Base-by-base conservation (phyloP, 2,888 invertebrate genomes). In the Pyrgus malvae region DNA sequence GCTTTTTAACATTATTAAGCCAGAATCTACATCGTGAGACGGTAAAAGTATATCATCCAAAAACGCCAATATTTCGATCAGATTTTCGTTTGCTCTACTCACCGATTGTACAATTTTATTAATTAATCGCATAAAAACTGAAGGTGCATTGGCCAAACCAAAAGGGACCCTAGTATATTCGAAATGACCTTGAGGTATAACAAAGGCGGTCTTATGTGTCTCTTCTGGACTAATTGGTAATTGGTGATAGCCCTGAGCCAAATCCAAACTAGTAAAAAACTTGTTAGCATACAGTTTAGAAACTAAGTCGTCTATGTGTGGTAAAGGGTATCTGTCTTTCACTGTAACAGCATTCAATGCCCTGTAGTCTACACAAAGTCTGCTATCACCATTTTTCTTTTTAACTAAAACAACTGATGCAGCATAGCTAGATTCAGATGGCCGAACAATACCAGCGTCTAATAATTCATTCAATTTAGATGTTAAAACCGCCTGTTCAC, bases 241-340 rank as follows among this genome's bases (percentile, higher is more conserved):
- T 25, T 68, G 64, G 37, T 68, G 63, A 19, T 64, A 68, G n/a
- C 65, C 50, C 35, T 59, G 60, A 2, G 61, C 57, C 14, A 68
- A n/a, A 38, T 67, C 66, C 5, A 67, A 38, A 35, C 50, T 57
- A 0, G 64, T 65, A 14, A 67, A 69, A 48, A 29, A 64, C 0
- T 45, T 50, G 48, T 65, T 67, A 12, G 65, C 66, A 0, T 63
- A 57, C 27, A 67, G 25, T 8, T 57, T 57, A 1, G 59, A 58
- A 0, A 69, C 2, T 12, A 66, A 64, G 41, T 66, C 67, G 0
- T 68, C 68, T 1, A 68, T 68, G 17, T 65, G 59, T 0, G 67
- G 68, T 6, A 68, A 40, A 0, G 66, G 67, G 45, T 55, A 67
- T n/a, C 66, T 60, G 41, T 69, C 68, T 17, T 57, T 57, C 0